These are phyloP conservation scores for Cosmorhoe ocellata DNA, from an alignment of 2,888 invertebrate genomes.

Conservation along the genomic window DNA sequence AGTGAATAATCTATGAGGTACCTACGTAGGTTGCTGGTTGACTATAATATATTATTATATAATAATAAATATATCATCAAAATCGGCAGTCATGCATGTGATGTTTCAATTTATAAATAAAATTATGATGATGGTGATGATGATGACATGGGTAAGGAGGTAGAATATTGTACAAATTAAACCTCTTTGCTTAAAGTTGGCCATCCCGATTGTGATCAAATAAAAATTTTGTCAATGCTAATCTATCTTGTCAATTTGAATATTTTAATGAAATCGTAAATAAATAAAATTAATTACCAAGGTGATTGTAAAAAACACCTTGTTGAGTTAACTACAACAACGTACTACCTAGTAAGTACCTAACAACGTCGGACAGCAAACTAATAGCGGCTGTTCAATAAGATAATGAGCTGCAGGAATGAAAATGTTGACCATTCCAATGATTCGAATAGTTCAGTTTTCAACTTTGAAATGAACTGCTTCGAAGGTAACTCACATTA, in stretches of 20 bases:
- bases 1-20: too few relatives aligned
- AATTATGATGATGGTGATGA: too few relatives aligned
- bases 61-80: too few relatives aligned
- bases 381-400: not conserved
- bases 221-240: not conserved
- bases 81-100: too few relatives aligned
- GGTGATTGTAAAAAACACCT: conserved; percentile 42
- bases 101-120: too few relatives aligned
- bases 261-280: conserved; percentile 10
- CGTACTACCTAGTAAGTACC: not conserved
- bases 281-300: conserved; percentile 57
- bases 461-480: conserved; percentile 46
- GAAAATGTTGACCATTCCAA: conserved; percentile 37
- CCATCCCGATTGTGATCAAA: not conserved
- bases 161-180: not conserved
- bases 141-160: too few relatives aligned
- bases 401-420: conserved; percentile 32
- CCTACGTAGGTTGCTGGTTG: too few relatives aligned
- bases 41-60: too few relatives aligned
- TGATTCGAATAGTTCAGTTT: conserved; percentile 41
- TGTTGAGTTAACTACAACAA: conserved; percentile 2
- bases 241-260: conserved; percentile 8
- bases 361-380: not conserved
- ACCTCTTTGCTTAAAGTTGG: not conserved
- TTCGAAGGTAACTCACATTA: conserved; percentile 40